Evolutionary conservation across 1,140 invertebrate genomes (phyloP), one percentile per base, ranked within the genome.

Genomic region (Drosophila rufa): DNA sequence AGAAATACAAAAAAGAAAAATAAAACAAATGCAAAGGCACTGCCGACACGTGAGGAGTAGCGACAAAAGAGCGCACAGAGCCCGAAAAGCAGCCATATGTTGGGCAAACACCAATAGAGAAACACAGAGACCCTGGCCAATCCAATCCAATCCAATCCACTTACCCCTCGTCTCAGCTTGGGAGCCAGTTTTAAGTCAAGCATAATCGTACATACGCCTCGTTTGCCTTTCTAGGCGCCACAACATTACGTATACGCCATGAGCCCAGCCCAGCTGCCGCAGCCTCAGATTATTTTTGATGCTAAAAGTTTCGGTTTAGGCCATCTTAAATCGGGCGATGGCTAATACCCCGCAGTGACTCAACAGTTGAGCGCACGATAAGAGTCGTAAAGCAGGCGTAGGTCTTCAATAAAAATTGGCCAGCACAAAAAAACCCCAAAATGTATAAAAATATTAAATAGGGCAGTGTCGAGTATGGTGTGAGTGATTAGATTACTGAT

Each of bases 341-440:
- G 15, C 58, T 50, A 17, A 11, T n/a, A 15, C 27, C 27, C 22
- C 2, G 11, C 22, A 40, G 42, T 85, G 82, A 85, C 74, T 85
- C 82, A 85, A 84, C 78, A 79, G 82, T 81, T 81, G 68, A 74
- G 74, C 42, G 75, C 22, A 57, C 82, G 82, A 86, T 85, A 85
- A 86, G 74, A 57, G 55, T 17, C 22, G 59, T 75, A 75, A 79
- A 58, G 17, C 9, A 6, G 38, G 14, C 22, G 6, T 8, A 25
- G 43, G 40, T 25, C 45, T 43, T 45, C 47, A 60, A 55, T 45
- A 73, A 64, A 66, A 61, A 56, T 55, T 50, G 4, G 25, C 33
- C 62, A 53, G 25, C 15, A 56, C 33, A 42, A 50, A 56, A 33
- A 56, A 68, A 19, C 15, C 42, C 27, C 15, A 27, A 40, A 38